Conservation (phyloP, 2,113 vertebrate genomes). For the Grammomys dolichurus region DNA sequence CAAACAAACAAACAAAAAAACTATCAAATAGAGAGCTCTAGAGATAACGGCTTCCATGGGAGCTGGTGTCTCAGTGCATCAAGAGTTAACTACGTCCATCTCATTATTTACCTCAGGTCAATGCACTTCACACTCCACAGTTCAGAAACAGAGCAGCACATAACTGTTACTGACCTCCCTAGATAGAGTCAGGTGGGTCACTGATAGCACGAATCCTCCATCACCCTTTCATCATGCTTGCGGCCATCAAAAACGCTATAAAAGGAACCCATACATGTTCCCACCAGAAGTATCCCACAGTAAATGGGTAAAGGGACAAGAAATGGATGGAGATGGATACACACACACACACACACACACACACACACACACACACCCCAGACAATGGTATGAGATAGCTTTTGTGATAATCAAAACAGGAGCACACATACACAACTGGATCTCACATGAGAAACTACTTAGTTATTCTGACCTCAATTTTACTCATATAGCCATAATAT, state of each 20-base stretch:
- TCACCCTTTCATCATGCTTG: not conserved
- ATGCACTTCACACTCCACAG: not conserved
- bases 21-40: not conserved
- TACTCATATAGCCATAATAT: not conserved
- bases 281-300: not conserved
- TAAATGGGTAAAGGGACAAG: too few relatives aligned
- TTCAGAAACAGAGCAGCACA: not conserved
- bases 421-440: not conserved
- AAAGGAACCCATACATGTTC: not conserved
- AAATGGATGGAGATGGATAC: not conserved
- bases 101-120: not conserved
- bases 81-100: not conserved
- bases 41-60: fast-evolving
- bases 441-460: not conserved
- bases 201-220: not conserved
- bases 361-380: not conserved
- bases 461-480: not conserved
- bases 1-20: not conserved
- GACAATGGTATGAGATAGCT: not conserved
- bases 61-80: not conserved
- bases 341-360: not conserved
- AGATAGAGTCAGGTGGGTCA: not conserved
- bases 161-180: not conserved
- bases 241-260: not conserved
- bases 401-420: not conserved